These are phyloP conservation scores for Phalacrocorax carbo DNA, from an alignment of 2,113 vertebrate genomes.

Conservation along the genomic window DNA sequence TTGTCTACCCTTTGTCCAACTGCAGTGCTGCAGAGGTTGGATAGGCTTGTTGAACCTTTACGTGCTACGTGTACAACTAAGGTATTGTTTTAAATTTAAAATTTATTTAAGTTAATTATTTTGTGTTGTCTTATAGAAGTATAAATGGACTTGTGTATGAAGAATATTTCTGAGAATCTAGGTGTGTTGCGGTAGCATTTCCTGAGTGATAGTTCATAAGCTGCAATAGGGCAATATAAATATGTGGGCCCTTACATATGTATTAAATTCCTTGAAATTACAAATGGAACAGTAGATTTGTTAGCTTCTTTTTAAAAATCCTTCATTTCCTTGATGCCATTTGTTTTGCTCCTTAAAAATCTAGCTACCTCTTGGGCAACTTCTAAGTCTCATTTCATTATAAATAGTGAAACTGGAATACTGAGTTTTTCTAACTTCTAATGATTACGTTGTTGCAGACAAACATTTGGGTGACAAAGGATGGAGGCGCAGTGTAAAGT, in stretches of 20 bases:
- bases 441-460: neutral
- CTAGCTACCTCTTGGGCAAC: neutral
- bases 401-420: neutral
- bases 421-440: neutral
- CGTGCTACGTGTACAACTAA: constrained; percentile 93
- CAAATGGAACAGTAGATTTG: neutral
- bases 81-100: constrained; percentile 63
- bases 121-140: neutral
- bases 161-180: neutral
- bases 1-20: constrained; percentile 96
- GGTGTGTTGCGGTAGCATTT: neutral
- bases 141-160: fast-evolving
- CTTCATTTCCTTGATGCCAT: neutral
- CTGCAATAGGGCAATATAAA: neutral
- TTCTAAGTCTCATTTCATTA: neutral
- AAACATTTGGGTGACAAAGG: neutral
- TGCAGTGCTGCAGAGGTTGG: constrained; percentile 94
- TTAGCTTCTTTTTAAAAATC: neutral
- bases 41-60: constrained; percentile 94
- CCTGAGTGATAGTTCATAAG: neutral
- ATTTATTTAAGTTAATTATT: neutral
- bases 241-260: neutral
- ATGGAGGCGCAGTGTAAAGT: neutral
- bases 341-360: neutral
- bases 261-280: neutral